These are phyloP conservation scores for Ibidorhyncha struthersii DNA, from an alignment of 2,113 vertebrate species.

Conservation along the genomic window DNA sequence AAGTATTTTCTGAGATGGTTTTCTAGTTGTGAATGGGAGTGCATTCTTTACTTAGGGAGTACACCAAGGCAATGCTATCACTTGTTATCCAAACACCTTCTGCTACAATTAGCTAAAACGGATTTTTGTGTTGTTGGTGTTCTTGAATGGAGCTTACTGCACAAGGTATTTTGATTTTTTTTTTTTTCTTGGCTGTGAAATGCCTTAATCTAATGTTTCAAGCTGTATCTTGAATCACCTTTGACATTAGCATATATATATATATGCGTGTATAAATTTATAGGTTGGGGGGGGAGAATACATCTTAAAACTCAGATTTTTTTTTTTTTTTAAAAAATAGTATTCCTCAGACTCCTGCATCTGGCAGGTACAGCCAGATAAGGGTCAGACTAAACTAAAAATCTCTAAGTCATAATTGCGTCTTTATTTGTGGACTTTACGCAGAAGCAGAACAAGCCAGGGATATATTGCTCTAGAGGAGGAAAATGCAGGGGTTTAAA, in stretches of 20 bases:
- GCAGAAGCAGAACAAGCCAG: background rate
- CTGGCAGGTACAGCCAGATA: background rate
- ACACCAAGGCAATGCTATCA: background rate
- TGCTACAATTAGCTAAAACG: background rate
- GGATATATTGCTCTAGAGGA: background rate
- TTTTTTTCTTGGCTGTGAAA: background rate
- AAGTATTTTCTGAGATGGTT: background rate
- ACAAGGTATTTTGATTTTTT: background rate
- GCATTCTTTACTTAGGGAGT: background rate
- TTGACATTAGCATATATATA: background rate
- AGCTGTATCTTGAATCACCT: background rate
- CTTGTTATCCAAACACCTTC: background rate
- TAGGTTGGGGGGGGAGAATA: fast-evolving
- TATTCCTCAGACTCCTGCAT: background rate
- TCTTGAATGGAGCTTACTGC: background rate
- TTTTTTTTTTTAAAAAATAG: background rate
- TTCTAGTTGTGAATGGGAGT: background rate
- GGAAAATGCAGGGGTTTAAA: background rate
- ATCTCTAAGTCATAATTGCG: background rate
- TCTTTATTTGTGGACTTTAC: background rate
- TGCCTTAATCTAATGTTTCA: background rate
- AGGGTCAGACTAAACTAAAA: background rate
- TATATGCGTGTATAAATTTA: background rate
- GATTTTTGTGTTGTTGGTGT: background rate
- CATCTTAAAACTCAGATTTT: background rate